A percentile compares a stretch with the other conserved stretches of the same genome.
Conservation (phyloP, 2,113 vertebrate genomes). For the Amia ocellicauda region DNA sequence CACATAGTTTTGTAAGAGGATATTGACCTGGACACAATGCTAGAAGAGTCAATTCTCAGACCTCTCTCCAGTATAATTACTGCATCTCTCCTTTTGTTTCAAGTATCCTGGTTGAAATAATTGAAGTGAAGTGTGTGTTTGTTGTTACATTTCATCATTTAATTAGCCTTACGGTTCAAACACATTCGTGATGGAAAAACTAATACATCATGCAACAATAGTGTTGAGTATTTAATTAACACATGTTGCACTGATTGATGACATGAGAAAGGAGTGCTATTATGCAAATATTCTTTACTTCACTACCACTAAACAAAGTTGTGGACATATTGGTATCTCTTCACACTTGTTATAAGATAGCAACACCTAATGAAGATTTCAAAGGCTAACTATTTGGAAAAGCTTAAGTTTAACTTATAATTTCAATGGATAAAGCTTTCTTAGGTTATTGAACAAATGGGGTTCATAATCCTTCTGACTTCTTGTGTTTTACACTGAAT, state of each 20-base stretch:
- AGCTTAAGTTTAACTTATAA: too few relatives aligned
- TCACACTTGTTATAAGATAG: too few relatives aligned
- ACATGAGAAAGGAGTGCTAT: background rate
- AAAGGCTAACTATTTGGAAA: too few relatives aligned
- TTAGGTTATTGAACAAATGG: too few relatives aligned
- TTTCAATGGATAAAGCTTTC: too few relatives aligned
- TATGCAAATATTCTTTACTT: too few relatives aligned
- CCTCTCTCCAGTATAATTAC: background rate
- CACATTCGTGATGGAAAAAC: slow-evolving; percentile 56
- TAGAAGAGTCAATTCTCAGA: background rate
- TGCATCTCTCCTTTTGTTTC: slow-evolving; percentile 1
- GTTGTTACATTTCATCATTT: slow-evolving; percentile 48
- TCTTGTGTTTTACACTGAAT: too few relatives aligned
- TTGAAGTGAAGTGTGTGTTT: slow-evolving; percentile 47
- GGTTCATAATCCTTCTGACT: too few relatives aligned
- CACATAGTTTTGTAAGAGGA: background rate
- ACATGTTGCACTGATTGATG: slow-evolving; percentile 57
- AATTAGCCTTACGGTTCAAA: slow-evolving; percentile 73
- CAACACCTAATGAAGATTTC: too few relatives aligned
- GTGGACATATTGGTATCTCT: too few relatives aligned
- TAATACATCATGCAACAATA: slow-evolving; percentile 60
- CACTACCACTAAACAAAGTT: too few relatives aligned
- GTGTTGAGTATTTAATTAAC: slow-evolving; percentile 59
- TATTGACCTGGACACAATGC: too few relatives aligned
- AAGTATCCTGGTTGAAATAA: slow-evolving; percentile 52